Percentiles rank a stretch among this genome's conserved stretches.
phyloP scores from a whole-genome alignment of 2,888 invertebrate genomes.

The Dichetophora obliterata region DNA sequence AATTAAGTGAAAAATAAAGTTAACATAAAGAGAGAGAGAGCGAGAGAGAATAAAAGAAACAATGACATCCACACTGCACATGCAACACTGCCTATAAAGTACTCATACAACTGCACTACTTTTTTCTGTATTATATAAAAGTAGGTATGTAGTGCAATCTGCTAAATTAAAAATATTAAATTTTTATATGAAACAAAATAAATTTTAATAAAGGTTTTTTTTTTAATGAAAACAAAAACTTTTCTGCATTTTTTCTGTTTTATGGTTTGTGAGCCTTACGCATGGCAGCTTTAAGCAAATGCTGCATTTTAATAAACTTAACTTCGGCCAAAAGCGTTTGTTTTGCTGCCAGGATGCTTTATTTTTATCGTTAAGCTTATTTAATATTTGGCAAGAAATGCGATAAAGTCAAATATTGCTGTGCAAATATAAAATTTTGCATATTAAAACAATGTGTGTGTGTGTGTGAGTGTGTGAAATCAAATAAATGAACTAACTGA shows the following conservation, averaged over 20 bases:
- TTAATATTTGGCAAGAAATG: conserved; percentile 11
- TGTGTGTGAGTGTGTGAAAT: background rate
- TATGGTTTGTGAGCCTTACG: background rate
- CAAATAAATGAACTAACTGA: conserved; percentile 15
- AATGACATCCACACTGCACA: conserved; percentile 17
- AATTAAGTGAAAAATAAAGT: conserved; percentile 1
- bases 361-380: conserved; percentile 3
- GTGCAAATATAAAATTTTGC: conserved; percentile 23
- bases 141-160: background rate
- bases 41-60: background rate
- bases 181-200: too few relatives aligned
- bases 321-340: background rate
- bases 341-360: background rate
- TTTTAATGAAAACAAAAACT: conserved; percentile 3
- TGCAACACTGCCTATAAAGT: conserved; percentile 18
- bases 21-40: background rate
- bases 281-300: background rate
- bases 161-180: background rate
- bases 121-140: background rate
- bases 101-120: background rate
- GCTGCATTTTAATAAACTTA: conserved; percentile 21
- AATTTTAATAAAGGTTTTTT: too few relatives aligned
- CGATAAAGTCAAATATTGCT: conserved; percentile 24
- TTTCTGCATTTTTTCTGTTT: background rate
- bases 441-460: background rate